Evolutionary conservation across 2,888 invertebrate species (phyloP), one percentile per base, ranked within the genome.

Genomic region (Sepiola atlantica): DNA sequence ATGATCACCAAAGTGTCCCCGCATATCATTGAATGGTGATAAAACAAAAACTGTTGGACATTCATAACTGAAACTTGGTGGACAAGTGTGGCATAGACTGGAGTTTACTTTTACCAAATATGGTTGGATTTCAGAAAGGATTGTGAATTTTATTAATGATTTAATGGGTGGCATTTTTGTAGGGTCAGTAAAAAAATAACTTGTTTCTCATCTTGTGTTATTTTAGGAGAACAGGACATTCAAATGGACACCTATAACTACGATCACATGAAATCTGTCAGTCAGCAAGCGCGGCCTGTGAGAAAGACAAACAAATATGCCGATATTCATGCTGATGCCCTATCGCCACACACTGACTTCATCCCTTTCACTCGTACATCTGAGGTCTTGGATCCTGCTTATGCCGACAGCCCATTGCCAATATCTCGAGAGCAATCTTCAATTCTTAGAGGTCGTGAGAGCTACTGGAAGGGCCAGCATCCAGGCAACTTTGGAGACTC

Each of bases 371-470:
- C 96, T 54, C 95, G 97, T 57, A 97, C 97, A 55, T 96, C 96
- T n/a, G 97, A 97, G 94, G 95, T 97, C 21, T 96, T 97, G 20
- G 97, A 97, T 95, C 97, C 97, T 6, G 95, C 96, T 6, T 95
- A 95, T 91, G 97, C 97, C 1, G 96, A 96, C 28, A 96, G 96
- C 14, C 97, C 97, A 2, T 61, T 97, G 94, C 97, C 96, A 8
- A 94, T 97, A 61, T 97, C 97, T 54, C 95, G 97, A 93, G 97
- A 97, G 95, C 95, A 96, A 91, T 96, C 97, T 18, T 95, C 95
- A 10, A 95, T 97, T 61, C 95, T 95, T 32, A 95, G 96, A 95
- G 97, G 97, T 2, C 95, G 97, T 54, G 95, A 96, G 94, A 96
- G 96, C 14, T 97, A 97, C 95, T 95, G 95, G 54, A 96, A 97